phyloP scores from a whole-genome alignment of 2,888 invertebrate genomes.

The Globia sparganii region DNA sequence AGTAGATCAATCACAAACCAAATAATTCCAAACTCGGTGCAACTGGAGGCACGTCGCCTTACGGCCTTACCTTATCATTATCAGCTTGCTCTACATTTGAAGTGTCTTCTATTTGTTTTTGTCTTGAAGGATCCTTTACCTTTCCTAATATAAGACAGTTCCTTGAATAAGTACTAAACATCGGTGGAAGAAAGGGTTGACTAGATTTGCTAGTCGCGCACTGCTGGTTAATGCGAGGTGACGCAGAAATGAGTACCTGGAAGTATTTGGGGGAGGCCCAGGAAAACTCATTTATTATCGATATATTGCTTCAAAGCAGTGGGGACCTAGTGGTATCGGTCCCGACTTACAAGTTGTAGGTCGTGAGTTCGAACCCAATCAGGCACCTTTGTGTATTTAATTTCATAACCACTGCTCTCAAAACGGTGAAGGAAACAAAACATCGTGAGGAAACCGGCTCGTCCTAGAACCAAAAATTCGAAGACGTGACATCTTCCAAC shows the following conservation, averaged over 20 bases:
- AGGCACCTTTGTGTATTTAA: no score
- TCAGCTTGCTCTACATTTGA: conserved; percentile 52
- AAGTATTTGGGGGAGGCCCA: neutral
- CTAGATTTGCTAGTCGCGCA: neutral
- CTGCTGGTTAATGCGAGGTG: neutral
- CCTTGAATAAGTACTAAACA: conserved; percentile 7
- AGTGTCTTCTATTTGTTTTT: conserved; percentile 48
- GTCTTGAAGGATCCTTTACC: conserved; percentile 42
- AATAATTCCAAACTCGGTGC: conserved; percentile 3
- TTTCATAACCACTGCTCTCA: neutral
- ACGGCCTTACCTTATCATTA: conserved; percentile 40
- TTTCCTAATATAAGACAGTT: conserved; percentile 11
- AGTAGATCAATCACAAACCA: neutral
- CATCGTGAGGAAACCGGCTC: neutral
- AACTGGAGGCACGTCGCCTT: neutral
- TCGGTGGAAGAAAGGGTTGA: neutral
- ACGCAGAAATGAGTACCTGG: neutral
- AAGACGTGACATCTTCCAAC: neutral
- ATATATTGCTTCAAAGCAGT: neutral
- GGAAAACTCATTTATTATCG: neutral
- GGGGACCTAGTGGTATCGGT: neutral
- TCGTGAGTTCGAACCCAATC: neutral
- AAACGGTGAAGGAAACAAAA: neutral
- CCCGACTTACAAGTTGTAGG: neutral
- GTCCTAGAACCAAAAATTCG: neutral